A percentile compares a stretch with the other conserved stretches of the same genome.
phyloP scores from a whole-genome alignment of 92 coral and sea anemone genomes.

The Plumapathes pennacea region DNA sequence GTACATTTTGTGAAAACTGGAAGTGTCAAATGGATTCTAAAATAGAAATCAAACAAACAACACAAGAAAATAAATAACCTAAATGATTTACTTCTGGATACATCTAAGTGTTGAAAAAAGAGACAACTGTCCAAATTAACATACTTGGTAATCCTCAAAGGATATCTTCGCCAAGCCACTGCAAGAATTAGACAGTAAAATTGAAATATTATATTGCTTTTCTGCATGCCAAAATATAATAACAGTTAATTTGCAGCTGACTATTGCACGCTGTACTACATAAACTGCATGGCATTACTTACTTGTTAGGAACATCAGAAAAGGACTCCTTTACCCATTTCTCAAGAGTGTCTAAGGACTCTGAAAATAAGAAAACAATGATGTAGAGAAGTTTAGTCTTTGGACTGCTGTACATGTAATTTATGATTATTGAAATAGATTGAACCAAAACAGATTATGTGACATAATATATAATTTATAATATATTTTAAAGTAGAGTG shows the following conservation, averaged over 20 bases:
- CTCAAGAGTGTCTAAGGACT: constrained; percentile 71
- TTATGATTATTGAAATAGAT: no score
- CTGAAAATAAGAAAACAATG: constrained; percentile 33
- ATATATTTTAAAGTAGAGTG: no score
- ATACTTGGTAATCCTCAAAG: constrained; percentile 36
- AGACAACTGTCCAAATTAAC: not conserved
- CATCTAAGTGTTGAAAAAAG: not conserved
- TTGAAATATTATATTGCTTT: not conserved
- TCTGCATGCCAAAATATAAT: not conserved
- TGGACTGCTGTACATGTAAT: no score
- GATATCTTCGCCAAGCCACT: constrained; percentile 45
- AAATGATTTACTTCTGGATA: not conserved
- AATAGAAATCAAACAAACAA: not conserved
- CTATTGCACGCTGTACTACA: no score
- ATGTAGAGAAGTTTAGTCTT: no score
- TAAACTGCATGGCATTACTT: no score
- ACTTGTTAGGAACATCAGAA: constrained; percentile 72
- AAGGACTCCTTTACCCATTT: constrained; percentile 73
- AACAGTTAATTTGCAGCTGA: not conserved
- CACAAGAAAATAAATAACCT: not conserved
- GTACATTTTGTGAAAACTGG: constrained; percentile 61
- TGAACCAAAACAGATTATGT: no score
- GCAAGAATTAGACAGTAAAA: not conserved
- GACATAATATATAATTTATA: no score
- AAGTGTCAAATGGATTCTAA: constrained; percentile 65